Evolutionary conservation across 2,797 vertebrate species (phyloP).

Genomic region (Macropus fuliginosus): DNA sequence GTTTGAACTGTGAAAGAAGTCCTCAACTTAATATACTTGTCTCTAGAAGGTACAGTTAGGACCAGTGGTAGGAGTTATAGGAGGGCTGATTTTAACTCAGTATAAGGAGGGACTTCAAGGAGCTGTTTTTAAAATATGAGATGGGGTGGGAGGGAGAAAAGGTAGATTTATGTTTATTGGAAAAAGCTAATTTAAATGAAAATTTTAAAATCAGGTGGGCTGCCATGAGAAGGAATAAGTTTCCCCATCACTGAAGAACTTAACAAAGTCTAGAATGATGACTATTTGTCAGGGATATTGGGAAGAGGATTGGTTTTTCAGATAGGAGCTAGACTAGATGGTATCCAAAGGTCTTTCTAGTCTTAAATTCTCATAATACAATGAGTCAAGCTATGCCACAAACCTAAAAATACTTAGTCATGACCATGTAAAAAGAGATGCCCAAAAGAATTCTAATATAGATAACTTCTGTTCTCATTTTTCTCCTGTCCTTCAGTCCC

Average conservation of each 20-base stretch:
- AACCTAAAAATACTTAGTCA: neutral
- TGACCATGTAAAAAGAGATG: neutral
- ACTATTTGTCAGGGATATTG: neutral
- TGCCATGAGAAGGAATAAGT: neutral
- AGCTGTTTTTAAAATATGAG: neutral
- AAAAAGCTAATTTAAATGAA: neutral
- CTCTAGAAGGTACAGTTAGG: neutral
- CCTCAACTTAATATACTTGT: neutral
- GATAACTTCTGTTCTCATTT: neutral
- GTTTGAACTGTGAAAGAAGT: neutral
- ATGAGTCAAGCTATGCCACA: neutral
- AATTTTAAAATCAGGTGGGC: neutral
- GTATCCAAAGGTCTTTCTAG: neutral
- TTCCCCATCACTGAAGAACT: neutral
- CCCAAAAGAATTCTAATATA: neutral
- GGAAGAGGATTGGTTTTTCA: neutral
- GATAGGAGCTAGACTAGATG: neutral
- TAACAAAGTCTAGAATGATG: neutral
- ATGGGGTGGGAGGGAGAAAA: neutral
- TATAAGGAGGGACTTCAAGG: neutral
- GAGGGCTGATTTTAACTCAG: neutral
- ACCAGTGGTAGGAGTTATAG: neutral
- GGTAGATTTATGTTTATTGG: neutral
- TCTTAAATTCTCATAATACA: neutral
- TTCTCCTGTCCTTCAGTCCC: neutral